Conservation (phyloP, 2,797 vertebrate species). For the Peromyscus nudipes region DNA sequence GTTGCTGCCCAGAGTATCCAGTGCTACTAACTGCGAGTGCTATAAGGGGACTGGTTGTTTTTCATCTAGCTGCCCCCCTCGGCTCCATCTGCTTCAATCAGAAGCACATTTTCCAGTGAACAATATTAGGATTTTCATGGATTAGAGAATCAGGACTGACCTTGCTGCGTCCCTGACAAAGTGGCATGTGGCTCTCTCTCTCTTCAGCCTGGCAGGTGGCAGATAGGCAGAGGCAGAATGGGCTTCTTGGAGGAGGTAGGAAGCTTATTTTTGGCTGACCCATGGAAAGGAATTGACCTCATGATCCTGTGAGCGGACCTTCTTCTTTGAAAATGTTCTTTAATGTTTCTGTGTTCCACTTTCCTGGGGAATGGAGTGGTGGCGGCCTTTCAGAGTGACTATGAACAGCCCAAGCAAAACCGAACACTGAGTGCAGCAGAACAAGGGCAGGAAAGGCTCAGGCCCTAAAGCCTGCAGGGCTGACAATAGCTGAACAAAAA, state of each 20-base stretch:
- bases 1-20: neutral
- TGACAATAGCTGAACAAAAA: neutral
- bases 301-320: neutral
- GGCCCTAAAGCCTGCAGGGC: conserved; percentile 13
- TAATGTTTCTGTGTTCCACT: conserved; percentile 76
- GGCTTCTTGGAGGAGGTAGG: neutral
- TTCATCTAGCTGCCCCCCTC: neutral
- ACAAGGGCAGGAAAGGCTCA: conserved; percentile 54
- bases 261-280: conserved; percentile 40
- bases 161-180: neutral
- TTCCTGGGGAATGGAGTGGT: conserved; percentile 55
- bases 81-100: neutral
- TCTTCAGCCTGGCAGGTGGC: neutral
- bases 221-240: neutral
- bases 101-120: neutral
- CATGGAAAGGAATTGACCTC: neutral
- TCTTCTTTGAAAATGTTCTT: conserved; percentile 61
- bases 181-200: neutral
- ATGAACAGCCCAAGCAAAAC: conserved; percentile 80
- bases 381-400: conserved; percentile 79
- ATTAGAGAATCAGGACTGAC: neutral
- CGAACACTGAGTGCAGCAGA: conserved; percentile 77
- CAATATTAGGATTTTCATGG: neutral
- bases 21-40: neutral
- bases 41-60: neutral